A percentile compares a stretch with the other conserved stretches of the same genome.
phyloP scores from a whole-genome alignment of 2,113 vertebrate species.

The Seriola aureovittata region DNA sequence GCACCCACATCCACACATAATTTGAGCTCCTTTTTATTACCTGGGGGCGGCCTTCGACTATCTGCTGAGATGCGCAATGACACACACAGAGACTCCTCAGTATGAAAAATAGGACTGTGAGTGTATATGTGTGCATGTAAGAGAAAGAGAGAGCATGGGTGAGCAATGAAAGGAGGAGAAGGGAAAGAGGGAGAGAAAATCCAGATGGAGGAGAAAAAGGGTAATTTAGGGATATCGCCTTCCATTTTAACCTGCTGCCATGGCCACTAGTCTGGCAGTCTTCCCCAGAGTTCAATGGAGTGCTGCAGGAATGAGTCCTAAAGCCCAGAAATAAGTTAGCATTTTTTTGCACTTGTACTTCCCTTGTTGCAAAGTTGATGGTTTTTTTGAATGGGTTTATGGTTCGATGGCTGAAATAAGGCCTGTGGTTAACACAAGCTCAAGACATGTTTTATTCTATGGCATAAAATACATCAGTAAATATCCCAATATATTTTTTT shows the following conservation, averaged over 20 bases:
- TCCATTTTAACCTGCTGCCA: constrained; percentile 13
- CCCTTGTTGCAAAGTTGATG: no score
- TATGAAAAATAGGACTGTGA: constrained; percentile 50
- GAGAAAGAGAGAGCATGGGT: not conserved
- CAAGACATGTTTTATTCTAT: no score
- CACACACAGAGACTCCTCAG: constrained; percentile 5
- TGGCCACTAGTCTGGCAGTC: constrained; percentile 16
- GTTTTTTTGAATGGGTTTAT: no score
- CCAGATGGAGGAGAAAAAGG: constrained; percentile 17
- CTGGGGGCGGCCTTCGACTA: constrained; percentile 35
- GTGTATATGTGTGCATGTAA: constrained; percentile 3
- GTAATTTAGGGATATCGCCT: not conserved
- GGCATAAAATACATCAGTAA: no score
- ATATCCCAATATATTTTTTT: no score
- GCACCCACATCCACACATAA: constrained; percentile 34
- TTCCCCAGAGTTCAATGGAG: not conserved
- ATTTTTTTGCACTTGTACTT: no score
- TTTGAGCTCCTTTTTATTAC: constrained; percentile 53
- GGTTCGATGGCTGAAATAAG: no score
- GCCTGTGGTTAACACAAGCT: no score
- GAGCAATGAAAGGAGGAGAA: not conserved
- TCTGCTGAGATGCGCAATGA: constrained; percentile 63
- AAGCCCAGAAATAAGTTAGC: no score
- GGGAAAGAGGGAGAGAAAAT: constrained; percentile 21
- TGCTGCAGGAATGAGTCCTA: no score